These are phyloP conservation scores for Cyphomyrus discorhynchus DNA, from an alignment of 2,113 vertebrate species.

Conservation along the genomic window DNA sequence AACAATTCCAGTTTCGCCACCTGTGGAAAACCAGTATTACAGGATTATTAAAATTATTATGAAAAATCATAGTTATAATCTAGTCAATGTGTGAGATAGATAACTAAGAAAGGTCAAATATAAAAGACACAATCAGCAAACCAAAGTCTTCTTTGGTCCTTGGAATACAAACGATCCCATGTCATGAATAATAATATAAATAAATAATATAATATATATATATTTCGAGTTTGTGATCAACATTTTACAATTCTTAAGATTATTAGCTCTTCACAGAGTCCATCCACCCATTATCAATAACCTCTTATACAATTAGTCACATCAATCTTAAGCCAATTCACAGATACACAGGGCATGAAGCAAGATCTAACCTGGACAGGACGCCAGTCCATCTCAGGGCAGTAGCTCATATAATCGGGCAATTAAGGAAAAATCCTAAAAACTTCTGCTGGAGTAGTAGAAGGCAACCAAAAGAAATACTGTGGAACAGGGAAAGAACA, in stretches of 20 bases:
- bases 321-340: neutral
- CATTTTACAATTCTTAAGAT: neutral
- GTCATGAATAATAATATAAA: neutral
- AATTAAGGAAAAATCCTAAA: neutral
- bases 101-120: neutral
- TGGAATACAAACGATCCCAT: neutral
- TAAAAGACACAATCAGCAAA: neutral
- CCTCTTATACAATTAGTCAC: neutral
- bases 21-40: neutral
- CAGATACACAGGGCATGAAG: neutral
- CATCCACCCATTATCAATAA: neutral
- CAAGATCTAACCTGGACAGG: neutral
- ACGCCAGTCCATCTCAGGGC: neutral
- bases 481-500: neutral
- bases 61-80: neutral
- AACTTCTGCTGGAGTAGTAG: neutral
- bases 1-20: neutral
- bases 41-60: neutral
- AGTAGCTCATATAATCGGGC: neutral
- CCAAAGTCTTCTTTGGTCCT: neutral
- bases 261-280: neutral
- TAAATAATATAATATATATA: neutral
- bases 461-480: neutral
- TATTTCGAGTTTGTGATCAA: neutral
- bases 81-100: neutral